Conservation (phyloP, 2,113 vertebrate genomes). For the Anoplopoma fimbria region DNA sequence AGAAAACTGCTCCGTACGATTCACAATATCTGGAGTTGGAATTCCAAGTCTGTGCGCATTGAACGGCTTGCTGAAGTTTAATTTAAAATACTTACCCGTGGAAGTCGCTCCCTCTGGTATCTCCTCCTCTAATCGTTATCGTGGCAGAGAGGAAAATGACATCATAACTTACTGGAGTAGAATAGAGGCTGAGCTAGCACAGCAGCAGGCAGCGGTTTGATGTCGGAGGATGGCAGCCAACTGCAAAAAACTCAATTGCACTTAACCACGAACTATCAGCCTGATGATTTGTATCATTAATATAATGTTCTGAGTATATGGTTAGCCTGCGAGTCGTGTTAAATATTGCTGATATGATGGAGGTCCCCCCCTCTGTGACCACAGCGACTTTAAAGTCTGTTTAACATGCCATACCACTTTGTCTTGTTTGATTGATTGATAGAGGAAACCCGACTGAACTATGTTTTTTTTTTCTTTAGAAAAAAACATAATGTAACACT, state of each 20-base stretch:
- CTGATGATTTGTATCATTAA: slow-evolving; percentile 45
- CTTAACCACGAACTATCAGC: slow-evolving; percentile 40
- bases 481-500: not conserved
- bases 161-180: slow-evolving; percentile 71
- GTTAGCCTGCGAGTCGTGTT: slow-evolving; percentile 27
- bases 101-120: slow-evolving; percentile 35
- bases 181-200: slow-evolving; percentile 57
- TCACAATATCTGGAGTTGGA: slow-evolving; percentile 24
- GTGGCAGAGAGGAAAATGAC: slow-evolving; percentile 62
- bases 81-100: slow-evolving; percentile 52
- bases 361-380: slow-evolving; percentile 4
- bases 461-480: not conserved
- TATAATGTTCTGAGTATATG: not conserved
- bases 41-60: slow-evolving; percentile 5
- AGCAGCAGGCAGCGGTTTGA: slow-evolving; percentile 41
- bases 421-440: not conserved
- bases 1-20: not conserved
- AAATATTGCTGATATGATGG: slow-evolving; percentile 16
- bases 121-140: slow-evolving; percentile 58
- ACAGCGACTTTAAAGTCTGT: not conserved
- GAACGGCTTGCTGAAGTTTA: slow-evolving; percentile 28
- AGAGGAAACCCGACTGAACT: not conserved
- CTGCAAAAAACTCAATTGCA: slow-evolving; percentile 42
- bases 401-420: not conserved
- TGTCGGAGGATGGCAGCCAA: slow-evolving; percentile 36